Conservation (phyloP, 2,113 vertebrate genomes). For the Sula dactylatra region DNA sequence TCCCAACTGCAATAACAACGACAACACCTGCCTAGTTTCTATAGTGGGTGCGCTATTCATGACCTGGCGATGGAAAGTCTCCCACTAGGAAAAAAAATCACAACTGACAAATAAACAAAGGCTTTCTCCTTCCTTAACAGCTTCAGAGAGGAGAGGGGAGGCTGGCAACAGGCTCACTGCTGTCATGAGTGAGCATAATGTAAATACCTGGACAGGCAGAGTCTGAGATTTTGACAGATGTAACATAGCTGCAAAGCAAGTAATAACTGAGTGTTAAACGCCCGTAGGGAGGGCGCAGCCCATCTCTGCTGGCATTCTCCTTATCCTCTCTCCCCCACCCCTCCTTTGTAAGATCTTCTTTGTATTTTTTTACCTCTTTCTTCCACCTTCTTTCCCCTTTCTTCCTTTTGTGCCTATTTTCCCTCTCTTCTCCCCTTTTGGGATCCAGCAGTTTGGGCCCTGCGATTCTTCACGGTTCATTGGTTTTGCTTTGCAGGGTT, state of each 20-base stretch:
- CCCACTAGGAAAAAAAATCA: background rate
- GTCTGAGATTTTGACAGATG: constrained; percentile 49
- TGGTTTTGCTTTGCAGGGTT: constrained; percentile 18
- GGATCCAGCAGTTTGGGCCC: background rate
- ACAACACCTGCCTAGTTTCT: background rate
- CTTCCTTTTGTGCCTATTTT: background rate
- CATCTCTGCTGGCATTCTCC: background rate
- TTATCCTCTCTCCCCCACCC: background rate
- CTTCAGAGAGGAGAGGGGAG: background rate
- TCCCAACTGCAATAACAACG: background rate
- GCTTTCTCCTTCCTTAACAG: background rate
- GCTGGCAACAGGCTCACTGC: background rate
- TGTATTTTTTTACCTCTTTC: constrained; percentile 10
- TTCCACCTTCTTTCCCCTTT: background rate
- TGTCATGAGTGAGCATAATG: constrained; percentile 33
- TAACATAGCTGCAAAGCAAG: constrained; percentile 51
- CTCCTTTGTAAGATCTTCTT: background rate
- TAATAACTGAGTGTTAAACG: constrained; percentile 24
- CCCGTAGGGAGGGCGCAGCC: background rate
- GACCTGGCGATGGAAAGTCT: background rate
- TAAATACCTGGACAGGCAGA: constrained; percentile 34
- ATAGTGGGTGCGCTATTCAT: background rate
- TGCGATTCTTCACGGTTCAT: background rate
- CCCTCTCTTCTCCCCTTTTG: background rate
- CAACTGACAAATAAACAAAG: background rate